phyloP scores from a whole-genome alignment of 2,113 vertebrate genomes.

The Indicator maculatus region DNA sequence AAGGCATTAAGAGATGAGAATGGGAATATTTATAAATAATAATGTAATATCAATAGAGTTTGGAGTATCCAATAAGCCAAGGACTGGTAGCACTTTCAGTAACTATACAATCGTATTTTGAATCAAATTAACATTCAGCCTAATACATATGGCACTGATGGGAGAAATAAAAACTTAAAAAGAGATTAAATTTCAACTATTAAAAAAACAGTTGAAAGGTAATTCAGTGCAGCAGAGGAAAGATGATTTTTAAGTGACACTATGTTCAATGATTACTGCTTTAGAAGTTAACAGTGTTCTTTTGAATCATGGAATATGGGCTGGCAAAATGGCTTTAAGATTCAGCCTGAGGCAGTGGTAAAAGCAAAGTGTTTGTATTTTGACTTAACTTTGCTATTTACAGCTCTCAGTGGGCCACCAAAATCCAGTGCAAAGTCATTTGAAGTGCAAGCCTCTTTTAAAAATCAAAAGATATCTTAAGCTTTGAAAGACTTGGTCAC shows the following conservation, averaged over 20 bases:
- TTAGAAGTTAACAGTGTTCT: background rate
- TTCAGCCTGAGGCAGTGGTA: slow-evolving; percentile 17
- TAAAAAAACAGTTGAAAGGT: background rate
- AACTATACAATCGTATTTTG: background rate
- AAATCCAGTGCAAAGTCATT: background rate
- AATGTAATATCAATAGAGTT: background rate
- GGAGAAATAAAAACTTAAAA: background rate
- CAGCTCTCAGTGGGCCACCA: background rate
- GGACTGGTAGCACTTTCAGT: background rate
- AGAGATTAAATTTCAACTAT: background rate
- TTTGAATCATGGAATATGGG: background rate
- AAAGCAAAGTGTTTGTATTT: slow-evolving; percentile 40
- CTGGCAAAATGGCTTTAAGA: background rate
- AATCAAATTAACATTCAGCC: background rate
- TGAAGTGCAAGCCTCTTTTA: slow-evolving; percentile 9
- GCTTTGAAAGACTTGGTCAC: slow-evolving; percentile 25
- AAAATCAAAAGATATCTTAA: slow-evolving; percentile 41
- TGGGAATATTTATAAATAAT: background rate
- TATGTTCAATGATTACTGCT: background rate
- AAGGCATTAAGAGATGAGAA: background rate
- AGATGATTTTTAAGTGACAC: background rate
- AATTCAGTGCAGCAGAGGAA: background rate
- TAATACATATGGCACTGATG: background rate
- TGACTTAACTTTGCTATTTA: background rate
- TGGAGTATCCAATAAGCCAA: background rate